Conservation (phyloP, 2,888 invertebrate species). For the Volucella zonaria region DNA sequence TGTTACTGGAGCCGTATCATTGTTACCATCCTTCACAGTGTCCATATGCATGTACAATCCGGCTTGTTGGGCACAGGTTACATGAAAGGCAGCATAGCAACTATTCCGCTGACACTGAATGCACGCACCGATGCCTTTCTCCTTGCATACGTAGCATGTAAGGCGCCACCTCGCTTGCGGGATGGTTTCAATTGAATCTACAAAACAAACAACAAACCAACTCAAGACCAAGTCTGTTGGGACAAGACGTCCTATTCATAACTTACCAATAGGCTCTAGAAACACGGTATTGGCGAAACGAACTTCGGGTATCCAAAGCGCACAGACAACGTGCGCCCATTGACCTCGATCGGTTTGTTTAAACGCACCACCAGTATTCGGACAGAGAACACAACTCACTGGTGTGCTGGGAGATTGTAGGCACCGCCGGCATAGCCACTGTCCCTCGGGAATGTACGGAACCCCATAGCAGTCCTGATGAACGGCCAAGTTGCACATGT, state of each 20-base stretch:
- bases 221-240: neutral
- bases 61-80: slow-evolving; percentile 98
- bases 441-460: slow-evolving; percentile 98
- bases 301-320: slow-evolving; percentile 99
- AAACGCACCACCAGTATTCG: slow-evolving; percentile 98
- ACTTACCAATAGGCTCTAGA: slow-evolving; percentile 94
- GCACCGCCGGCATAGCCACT: slow-evolving; percentile 98
- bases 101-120: slow-evolving; percentile 98
- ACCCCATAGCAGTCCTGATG: slow-evolving; percentile 99
- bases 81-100: slow-evolving; percentile 99
- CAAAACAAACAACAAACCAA: neutral
- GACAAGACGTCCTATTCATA: no score
- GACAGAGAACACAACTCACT: slow-evolving; percentile 98
- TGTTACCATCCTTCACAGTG: slow-evolving; percentile 87
- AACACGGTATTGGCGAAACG: slow-evolving; percentile 99
- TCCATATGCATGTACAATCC: slow-evolving; percentile 98
- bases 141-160: slow-evolving; percentile 98
- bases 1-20: slow-evolving; percentile 89
- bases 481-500: slow-evolving; percentile 99
- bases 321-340: slow-evolving; percentile 99
- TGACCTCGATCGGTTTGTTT: slow-evolving; percentile 97
- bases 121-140: slow-evolving; percentile 95
- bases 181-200: slow-evolving; percentile 97
- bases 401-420: slow-evolving; percentile 97
- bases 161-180: slow-evolving; percentile 97